These are phyloP conservation scores for Pheosia tremula DNA, from an alignment of 2,888 invertebrate genomes.

Conservation along the genomic window DNA sequence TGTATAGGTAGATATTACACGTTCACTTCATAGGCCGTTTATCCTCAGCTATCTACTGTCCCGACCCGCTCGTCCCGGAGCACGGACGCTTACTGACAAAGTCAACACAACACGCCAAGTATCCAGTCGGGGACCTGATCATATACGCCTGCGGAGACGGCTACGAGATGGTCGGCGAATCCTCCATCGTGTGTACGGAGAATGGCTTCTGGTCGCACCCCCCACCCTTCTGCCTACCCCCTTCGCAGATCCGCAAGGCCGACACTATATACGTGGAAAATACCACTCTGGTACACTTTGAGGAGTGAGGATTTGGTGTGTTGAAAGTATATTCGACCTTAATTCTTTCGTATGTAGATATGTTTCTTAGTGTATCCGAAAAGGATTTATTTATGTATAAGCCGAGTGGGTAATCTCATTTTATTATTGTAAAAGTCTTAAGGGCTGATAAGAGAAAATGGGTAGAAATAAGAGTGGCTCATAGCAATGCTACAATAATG, in stretches of 20 bases:
- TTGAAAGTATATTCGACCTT: too few species aligned
- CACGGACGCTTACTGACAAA: slow-evolving; percentile 85
- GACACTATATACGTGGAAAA: slow-evolving; percentile 75
- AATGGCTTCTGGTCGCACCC: slow-evolving; percentile 95
- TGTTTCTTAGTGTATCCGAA: too few species aligned
- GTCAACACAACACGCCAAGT: slow-evolving; percentile 79
- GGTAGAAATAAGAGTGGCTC: too few species aligned
- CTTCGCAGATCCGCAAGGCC: slow-evolving; percentile 59
- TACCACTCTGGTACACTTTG: slow-evolving; percentile 68
- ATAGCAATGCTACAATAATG: too few species aligned
- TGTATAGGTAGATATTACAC: too few species aligned
- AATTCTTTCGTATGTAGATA: too few species aligned
- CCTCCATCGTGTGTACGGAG: slow-evolving; percentile 93
- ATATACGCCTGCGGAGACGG: slow-evolving; percentile 86
- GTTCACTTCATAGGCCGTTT: neutral
- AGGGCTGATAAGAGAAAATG: too few species aligned
- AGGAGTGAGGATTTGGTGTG: slow-evolving; percentile 44
- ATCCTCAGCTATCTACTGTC: slow-evolving; percentile 91
- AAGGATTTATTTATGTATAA: too few species aligned
- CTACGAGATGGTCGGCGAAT: slow-evolving; percentile 86
- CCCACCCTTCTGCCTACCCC: slow-evolving; percentile 89
- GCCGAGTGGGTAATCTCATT: too few species aligned
- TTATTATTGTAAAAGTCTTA: too few species aligned
- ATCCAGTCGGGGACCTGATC: slow-evolving; percentile 92
- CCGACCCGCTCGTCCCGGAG: slow-evolving; percentile 88